Conservation (phyloP, 53 echinoderm and acorn worm genomes). For the Echinometra lucunter region DNA sequence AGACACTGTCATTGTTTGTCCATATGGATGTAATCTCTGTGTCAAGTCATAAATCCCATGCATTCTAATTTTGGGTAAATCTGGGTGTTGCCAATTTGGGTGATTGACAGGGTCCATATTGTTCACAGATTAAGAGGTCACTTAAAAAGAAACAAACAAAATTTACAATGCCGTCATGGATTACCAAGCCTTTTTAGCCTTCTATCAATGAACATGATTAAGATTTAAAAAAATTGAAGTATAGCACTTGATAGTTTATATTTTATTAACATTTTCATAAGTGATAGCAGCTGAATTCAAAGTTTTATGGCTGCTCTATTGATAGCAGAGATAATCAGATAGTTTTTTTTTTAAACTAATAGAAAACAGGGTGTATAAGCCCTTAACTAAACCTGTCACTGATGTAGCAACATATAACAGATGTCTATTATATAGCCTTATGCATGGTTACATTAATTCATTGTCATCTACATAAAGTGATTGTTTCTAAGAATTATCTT, state of each 20-base stretch:
- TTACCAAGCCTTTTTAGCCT: neutral
- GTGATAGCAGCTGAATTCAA: neutral
- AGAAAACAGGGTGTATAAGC: neutral
- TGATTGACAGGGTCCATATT: constrained; percentile 17
- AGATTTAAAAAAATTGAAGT: neutral
- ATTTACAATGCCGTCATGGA: constrained; percentile 25
- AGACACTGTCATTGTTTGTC: neutral
- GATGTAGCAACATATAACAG: neutral
- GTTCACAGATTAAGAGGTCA: neutral
- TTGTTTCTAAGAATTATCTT: neutral
- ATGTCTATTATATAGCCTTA: neutral
- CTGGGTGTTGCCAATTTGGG: constrained; percentile 28
- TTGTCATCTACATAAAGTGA: neutral
- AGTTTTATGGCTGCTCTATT: neutral
- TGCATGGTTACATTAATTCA: neutral
- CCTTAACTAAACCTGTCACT: neutral
- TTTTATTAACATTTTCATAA: neutral
- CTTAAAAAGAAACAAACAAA: neutral
- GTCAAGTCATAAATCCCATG: neutral
- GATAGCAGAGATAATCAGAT: neutral
- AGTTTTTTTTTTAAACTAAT: neutral
- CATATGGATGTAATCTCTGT: constrained; percentile 8
- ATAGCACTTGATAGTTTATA: neutral
- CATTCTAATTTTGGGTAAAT: constrained; percentile 20
- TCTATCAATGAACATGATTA: neutral